Base-by-base conservation (phyloP, 2,797 vertebrate species). In the Liparis tanakae region DNA sequence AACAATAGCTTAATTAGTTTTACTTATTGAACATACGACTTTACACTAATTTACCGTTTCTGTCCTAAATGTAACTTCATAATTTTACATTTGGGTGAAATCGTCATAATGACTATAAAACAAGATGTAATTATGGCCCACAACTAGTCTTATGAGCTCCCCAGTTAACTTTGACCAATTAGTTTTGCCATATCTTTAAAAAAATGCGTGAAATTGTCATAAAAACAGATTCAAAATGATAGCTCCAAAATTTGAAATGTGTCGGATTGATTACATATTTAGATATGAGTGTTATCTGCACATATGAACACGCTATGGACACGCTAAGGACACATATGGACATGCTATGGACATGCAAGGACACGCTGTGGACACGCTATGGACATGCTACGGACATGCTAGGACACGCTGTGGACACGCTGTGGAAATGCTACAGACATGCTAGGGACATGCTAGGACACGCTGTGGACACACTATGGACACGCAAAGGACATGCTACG, bases 211-310 rank as follows among this genome's bases (percentile, higher is more conserved):
- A 30, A 30, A 30, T 30, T 30, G 25, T 30, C 25, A 30, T 30
- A 30, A 30, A 30, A 30, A 30, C 25, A 30, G 25, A 30, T 30
- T 30, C 25, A 30, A 30, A 30, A 30, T 1, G 25, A 30, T 30
- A 4, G 25, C 25, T 4, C 25, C 25, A 30, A 30, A 30, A 2
- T 30, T 30, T 30, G 0, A 41, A 41, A 41, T 9, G 39, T 12
- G 10, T 13, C 39, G 7, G 39, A 17, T 18, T 17, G 54, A 73
- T 8, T 77, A 71, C 63, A 68, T 70, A 59, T 36, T 34, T 7
- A 53, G 5, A 62, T 62, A 64, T 33, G 39, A 78, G 54, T 61
- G 53, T 41, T 37, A 54, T 14, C 14, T 9, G 46, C 10, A 43
- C 59, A 4, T 30, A 30, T 30, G 18, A 22, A 63, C 30, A 62